These are phyloP conservation scores for Hirtodrosophila confusa DNA, from an alignment of 2,888 invertebrate species.

Conservation along the genomic window DNA sequence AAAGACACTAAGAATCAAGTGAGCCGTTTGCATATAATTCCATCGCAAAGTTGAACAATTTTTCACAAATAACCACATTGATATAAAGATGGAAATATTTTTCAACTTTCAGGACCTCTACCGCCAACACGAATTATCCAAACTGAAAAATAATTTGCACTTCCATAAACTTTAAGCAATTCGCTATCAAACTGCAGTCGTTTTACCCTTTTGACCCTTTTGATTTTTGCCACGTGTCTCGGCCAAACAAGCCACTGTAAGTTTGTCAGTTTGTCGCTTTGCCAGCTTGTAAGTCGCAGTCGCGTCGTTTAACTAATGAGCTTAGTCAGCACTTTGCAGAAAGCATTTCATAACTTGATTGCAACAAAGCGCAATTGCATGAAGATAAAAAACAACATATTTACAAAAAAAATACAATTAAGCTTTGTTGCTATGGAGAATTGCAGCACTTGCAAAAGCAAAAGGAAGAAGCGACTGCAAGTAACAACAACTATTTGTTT, in stretches of 20 bases:
- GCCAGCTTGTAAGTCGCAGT: conserved; percentile 45
- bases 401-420: conserved; percentile 6
- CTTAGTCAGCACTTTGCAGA: conserved; percentile 69
- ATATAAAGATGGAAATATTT: no score
- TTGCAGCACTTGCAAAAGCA: conserved; percentile 25
- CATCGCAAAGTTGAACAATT: no score
- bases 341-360: conserved; percentile 70
- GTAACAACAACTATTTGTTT: conserved; percentile 16
- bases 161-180: no score
- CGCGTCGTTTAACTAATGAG: conserved; percentile 51
- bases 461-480: conserved; percentile 43
- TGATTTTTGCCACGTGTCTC: no score
- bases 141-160: no score
- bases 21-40: no score
- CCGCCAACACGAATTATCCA: no score
- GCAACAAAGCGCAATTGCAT: conserved; percentile 41
- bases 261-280: conserved; percentile 13
- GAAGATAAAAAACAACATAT: conserved; percentile 6
- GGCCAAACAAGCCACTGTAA: background rate
- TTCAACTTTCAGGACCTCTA: no score
- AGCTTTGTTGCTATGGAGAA: conserved; percentile 33
- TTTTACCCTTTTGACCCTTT: no score
- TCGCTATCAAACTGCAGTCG: no score
- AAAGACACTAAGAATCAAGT: no score
- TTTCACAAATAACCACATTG: no score